Percentiles rank a stretch among this genome's conserved stretches.
Evolutionary conservation across 1,140 invertebrate species (phyloP).

Genomic region (Drosophila pseudoananassae): DNA sequence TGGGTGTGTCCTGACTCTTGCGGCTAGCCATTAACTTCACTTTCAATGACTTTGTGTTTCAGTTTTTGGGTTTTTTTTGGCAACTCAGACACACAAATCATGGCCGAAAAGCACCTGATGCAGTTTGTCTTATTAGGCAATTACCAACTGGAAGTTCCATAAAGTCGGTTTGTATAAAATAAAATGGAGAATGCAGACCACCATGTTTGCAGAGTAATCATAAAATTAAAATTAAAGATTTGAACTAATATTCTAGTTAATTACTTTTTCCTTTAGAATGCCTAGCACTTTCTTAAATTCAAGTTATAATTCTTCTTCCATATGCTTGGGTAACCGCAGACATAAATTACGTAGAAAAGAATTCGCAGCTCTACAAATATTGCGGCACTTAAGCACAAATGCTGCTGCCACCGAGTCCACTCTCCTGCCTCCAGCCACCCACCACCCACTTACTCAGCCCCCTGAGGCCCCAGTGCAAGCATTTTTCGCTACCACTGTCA

Average conservation of each 20-base stretch:
- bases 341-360: conserved; percentile 59
- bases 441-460: background rate
- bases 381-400: conserved; percentile 75
- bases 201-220: background rate
- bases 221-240: background rate
- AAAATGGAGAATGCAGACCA: background rate
- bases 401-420: conserved; percentile 61
- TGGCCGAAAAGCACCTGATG: conserved; percentile 65
- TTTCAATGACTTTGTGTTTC: conserved; percentile 37
- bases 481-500: conserved; percentile 25
- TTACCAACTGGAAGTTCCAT: conserved; percentile 28
- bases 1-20: conserved; percentile 65
- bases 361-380: conserved; percentile 68
- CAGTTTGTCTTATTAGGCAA: conserved; percentile 60
- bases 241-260: background rate
- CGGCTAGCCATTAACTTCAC: conserved; percentile 59
- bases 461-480: conserved; percentile 5
- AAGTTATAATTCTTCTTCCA: conserved; percentile 17
- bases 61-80: conserved; percentile 32
- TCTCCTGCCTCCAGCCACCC: conserved; percentile 8
- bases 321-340: conserved; percentile 48
- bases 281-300: background rate
- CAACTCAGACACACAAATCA: conserved; percentile 56
- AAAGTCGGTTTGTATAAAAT: background rate
- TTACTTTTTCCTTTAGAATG: background rate